Conservation (phyloP, 2,888 invertebrate genomes). For the Dryadula phaetusa region DNA sequence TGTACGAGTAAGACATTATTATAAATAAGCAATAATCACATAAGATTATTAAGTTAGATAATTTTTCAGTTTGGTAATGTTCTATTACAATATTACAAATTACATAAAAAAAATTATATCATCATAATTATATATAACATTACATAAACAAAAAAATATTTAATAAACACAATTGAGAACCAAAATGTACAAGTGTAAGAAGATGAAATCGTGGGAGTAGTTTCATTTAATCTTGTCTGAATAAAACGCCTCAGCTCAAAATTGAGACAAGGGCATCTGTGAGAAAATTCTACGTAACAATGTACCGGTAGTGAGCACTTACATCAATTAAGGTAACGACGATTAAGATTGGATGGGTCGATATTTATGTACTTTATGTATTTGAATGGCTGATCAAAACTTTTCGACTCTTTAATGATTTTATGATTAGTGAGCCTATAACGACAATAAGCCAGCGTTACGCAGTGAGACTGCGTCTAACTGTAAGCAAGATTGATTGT, state of each 20-base stretch:
- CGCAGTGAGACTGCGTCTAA: no score
- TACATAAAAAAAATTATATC: no score
- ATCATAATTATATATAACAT: no score
- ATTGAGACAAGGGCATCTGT: slow-evolving; percentile 27
- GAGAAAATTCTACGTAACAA: slow-evolving; percentile 39
- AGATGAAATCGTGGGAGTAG: background rate
- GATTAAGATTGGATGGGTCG: slow-evolving; percentile 19
- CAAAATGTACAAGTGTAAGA: background rate
- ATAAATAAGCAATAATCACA: no score
- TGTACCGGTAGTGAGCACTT: slow-evolving; percentile 39
- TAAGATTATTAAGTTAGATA: no score
- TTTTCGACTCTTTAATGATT: no score
- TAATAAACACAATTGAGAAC: background rate
- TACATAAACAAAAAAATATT: slow-evolving; percentile 27
- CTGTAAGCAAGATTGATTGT: no score
- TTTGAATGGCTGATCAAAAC: background rate
- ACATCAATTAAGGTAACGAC: slow-evolving; percentile 27
- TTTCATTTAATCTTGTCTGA: background rate
- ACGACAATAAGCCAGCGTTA: no score
- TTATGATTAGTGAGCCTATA: background rate
- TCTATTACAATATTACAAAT: no score
- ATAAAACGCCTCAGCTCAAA: background rate
- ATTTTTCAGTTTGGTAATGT: no score
- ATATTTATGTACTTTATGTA: background rate
- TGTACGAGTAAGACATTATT: no score